Evolutionary conservation across 2,797 vertebrate genomes (phyloP).

Genomic region (Protonibea diacanthus): DNA sequence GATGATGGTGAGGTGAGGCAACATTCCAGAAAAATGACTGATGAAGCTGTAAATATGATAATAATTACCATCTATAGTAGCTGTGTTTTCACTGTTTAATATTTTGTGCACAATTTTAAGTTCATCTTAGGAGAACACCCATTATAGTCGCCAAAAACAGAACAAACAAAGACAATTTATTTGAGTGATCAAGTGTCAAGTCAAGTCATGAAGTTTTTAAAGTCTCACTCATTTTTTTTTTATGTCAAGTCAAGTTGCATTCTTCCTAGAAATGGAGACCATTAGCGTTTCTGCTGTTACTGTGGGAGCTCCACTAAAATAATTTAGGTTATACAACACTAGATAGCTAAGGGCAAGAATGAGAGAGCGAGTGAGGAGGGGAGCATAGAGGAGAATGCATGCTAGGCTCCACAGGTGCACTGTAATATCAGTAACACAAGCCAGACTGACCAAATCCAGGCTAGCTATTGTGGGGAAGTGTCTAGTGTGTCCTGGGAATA

Average conservation of each 20-base stretch:
- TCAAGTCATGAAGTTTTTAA: too few species aligned
- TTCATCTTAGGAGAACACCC: not conserved
- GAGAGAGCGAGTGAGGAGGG: slow-evolving; percentile 28
- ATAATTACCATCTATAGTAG: not conserved
- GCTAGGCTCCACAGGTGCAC: slow-evolving; percentile 36
- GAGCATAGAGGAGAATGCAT: not conserved
- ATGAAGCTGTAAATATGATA: not conserved
- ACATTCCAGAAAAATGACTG: not conserved
- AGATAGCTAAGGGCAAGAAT: slow-evolving; percentile 21
- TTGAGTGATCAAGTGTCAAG: too few species aligned
- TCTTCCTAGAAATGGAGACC: slow-evolving; percentile 32
- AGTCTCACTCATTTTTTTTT: too few species aligned
- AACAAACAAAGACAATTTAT: not conserved
- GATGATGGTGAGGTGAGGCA: not conserved
- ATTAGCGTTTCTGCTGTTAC: slow-evolving; percentile 24
- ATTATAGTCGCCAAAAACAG: not conserved
- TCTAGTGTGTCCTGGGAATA: slow-evolving; percentile 37
- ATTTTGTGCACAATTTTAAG: not conserved
- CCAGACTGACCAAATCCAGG: slow-evolving; percentile 31
- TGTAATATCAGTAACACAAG: slow-evolving; percentile 22
- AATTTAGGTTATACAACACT: slow-evolving; percentile 36
- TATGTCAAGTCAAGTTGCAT: too few species aligned
- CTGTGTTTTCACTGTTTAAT: not conserved
- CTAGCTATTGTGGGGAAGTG: slow-evolving; percentile 38
- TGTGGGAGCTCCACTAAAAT: slow-evolving; percentile 21